Evolutionary conservation across 2,797 vertebrate genomes (phyloP).

Genomic region (Melanotaenia maccullochi): DNA sequence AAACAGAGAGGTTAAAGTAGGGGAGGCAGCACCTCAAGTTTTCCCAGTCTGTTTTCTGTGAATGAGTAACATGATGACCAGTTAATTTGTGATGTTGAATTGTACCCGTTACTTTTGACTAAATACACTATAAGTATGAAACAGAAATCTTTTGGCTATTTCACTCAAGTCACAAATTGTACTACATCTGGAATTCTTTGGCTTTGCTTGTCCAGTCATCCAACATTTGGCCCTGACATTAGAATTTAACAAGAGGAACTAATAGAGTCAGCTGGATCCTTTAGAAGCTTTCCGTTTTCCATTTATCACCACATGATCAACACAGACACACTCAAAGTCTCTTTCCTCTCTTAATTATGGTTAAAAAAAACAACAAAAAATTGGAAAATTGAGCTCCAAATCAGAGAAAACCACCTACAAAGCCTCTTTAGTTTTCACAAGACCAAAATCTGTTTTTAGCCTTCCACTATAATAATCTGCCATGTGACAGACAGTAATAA

Average conservation of each 20-base stretch:
- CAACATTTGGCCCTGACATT: slow-evolving; percentile 61
- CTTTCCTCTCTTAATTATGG: slow-evolving; percentile 4
- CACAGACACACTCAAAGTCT: slow-evolving; percentile 13
- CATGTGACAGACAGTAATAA: slow-evolving; percentile 1
- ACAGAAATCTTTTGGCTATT: neutral
- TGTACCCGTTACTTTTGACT: fast-evolving
- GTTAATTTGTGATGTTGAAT: neutral
- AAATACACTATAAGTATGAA: neutral
- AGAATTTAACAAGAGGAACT: slow-evolving; percentile 68
- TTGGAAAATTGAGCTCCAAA: neutral
- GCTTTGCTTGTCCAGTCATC: slow-evolving; percentile 8
- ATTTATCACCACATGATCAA: slow-evolving; percentile 59
- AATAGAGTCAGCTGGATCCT: slow-evolving; percentile 41
- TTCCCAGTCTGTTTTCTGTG: neutral
- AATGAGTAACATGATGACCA: slow-evolving; percentile 9
- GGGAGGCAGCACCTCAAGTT: neutral
- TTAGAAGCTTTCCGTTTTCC: slow-evolving; percentile 62
- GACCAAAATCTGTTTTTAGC: neutral
- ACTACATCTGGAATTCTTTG: neutral
- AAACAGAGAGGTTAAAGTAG: neutral
- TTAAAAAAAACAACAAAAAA: slow-evolving; percentile 2
- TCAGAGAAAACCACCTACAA: neutral
- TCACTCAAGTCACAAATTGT: neutral
- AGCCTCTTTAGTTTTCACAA: neutral
- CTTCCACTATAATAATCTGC: neutral